Percentiles rank a stretch among this genome's conserved stretches.
These are phyloP conservation scores for Agraylea sexmaculata DNA, from an alignment of 1,140 invertebrate genomes.

Conservation along the genomic window DNA sequence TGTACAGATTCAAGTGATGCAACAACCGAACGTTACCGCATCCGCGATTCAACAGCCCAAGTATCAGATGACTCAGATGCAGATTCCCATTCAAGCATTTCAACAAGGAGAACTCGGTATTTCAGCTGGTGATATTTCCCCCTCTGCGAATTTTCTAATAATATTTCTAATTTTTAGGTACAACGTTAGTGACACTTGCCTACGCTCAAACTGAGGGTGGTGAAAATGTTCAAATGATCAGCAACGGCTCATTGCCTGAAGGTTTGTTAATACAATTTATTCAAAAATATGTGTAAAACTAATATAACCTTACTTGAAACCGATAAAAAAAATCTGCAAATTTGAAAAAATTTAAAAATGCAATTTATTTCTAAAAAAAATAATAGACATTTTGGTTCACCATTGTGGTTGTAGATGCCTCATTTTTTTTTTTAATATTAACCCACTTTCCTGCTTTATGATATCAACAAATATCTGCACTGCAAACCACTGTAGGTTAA, in stretches of 20 bases:
- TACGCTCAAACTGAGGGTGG: slow-evolving; percentile 47
- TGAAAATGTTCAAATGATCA: slow-evolving; percentile 33
- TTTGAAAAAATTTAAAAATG: background rate
- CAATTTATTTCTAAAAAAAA: no score
- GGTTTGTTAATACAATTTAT: slow-evolving; percentile 22
- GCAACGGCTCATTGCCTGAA: slow-evolving; percentile 30
- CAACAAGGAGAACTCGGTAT: slow-evolving; percentile 39
- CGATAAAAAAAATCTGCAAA: background rate
- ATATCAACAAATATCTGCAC: no score
- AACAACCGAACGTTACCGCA: slow-evolving; percentile 43
- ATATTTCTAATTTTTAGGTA: slow-evolving; percentile 30
- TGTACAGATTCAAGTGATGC: slow-evolving; percentile 64
- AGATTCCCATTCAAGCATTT: slow-evolving; percentile 52
- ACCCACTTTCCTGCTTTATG: no score
- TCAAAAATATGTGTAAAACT: slow-evolving; percentile 1
- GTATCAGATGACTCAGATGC: slow-evolving; percentile 54
- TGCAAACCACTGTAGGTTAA: no score
- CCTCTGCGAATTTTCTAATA: background rate
- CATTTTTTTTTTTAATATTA: no score
- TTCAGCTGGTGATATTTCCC: slow-evolving; percentile 21
- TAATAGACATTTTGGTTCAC: no score
- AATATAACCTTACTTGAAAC: background rate
- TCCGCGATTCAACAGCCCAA: slow-evolving; percentile 48
- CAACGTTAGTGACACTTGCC: slow-evolving; percentile 58
- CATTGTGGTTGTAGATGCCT: no score